Conservation (phyloP, 1,140 invertebrate genomes). For the Lamellibrachia luymesi region DNA sequence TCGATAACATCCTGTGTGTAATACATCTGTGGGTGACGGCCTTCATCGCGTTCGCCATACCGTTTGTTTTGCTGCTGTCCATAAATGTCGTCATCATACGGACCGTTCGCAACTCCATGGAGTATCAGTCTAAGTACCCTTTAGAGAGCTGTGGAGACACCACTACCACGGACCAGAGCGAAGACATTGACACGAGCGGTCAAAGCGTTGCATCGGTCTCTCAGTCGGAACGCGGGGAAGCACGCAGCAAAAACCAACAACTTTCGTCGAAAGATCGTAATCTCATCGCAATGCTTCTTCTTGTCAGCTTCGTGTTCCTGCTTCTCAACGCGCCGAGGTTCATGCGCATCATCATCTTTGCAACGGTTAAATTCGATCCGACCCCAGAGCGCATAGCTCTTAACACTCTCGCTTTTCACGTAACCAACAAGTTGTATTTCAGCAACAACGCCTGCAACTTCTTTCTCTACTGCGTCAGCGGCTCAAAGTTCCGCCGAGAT, state of each 20-base stretch:
- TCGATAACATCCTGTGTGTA: neutral
- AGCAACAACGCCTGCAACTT: no score
- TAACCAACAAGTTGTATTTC: no score
- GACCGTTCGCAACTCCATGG: neutral
- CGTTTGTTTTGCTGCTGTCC: neutral
- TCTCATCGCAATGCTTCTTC: neutral
- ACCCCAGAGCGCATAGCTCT: no score
- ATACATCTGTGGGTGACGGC: neutral
- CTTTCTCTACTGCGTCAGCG: no score
- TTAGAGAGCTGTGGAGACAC: no score
- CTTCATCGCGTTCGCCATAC: neutral
- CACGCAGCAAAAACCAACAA: neutral
- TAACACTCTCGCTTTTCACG: no score
- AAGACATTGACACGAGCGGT: no score
- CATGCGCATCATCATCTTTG: conserved; percentile 14
- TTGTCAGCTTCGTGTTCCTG: conserved; percentile 20
- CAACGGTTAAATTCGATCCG: neutral
- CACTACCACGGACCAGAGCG: no score
- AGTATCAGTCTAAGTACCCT: neutral
- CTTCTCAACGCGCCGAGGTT: neutral
- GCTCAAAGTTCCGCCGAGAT: no score
- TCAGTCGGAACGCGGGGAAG: no score
- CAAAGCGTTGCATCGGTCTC: no score
- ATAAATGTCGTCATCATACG: neutral
- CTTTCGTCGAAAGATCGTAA: neutral